These are phyloP conservation scores for Cricetomys ansorgei DNA, from an alignment of 2,113 vertebrate genomes.

Conservation along the genomic window DNA sequence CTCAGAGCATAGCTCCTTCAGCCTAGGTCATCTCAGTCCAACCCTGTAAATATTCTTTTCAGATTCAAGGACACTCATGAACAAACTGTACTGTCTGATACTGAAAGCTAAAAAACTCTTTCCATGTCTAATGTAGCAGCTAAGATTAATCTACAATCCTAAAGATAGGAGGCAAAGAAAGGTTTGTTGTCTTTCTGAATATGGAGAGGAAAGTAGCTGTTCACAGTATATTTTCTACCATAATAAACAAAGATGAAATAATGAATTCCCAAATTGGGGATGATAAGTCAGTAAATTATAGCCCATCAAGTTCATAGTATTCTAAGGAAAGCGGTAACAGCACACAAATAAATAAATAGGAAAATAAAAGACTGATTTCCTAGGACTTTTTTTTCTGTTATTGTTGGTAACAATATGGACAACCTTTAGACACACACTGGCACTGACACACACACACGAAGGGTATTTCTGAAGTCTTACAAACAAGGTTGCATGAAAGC, in stretches of 20 bases:
- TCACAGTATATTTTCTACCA: constrained; percentile 17
- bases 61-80: not conserved
- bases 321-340: not conserved
- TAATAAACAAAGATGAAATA: not conserved
- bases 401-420: not conserved
- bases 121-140: not conserved
- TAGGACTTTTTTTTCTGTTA: not conserved
- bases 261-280: not conserved
- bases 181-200: not conserved
- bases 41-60: not conserved
- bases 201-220: not conserved
- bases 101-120: not conserved
- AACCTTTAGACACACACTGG: not conserved
- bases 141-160: not conserved
- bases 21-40: not conserved
- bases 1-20: not conserved
- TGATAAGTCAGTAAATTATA: not conserved
- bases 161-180: not conserved
- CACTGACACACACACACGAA: not conserved
- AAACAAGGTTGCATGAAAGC: not conserved
- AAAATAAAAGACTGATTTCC: not conserved
- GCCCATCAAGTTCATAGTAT: not conserved
- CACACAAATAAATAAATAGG: not conserved
- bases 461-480: not conserved
- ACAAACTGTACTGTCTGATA: not conserved